Percentiles rank a stretch among this genome's conserved stretches.
phyloP scores from a whole-genome alignment of 2,113 vertebrate genomes.

The Isichthys henryi region DNA sequence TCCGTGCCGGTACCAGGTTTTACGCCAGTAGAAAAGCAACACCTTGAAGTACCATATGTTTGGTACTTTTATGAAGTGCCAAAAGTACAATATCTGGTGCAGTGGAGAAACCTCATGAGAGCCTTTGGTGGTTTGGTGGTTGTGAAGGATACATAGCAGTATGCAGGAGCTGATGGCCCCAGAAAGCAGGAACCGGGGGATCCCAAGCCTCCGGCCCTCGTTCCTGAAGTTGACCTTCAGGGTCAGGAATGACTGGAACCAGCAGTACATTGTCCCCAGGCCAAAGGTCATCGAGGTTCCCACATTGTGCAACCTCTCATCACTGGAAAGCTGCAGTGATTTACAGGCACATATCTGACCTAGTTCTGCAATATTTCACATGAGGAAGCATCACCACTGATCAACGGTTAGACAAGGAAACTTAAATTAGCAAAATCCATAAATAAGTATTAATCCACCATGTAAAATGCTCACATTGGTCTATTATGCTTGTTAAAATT shows the following conservation, averaged over 20 bases:
- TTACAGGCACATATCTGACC: not conserved
- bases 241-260: conserved; percentile 80
- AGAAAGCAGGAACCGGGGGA: conserved; percentile 71
- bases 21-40: not conserved
- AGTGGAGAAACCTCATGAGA: not conserved
- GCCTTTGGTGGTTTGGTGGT: not conserved
- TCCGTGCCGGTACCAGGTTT: not conserved
- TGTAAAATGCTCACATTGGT: not conserved
- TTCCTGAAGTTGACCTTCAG: conserved; percentile 77
- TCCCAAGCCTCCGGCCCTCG: conserved; percentile 64
- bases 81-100: not conserved
- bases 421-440: not conserved
- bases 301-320: conserved; percentile 68
- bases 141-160: conserved; percentile 81
- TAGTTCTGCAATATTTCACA: not conserved
- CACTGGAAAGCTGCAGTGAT: conserved; percentile 60
- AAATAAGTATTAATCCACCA: not conserved
- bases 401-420: not conserved
- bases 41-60: not conserved
- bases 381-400: not conserved
- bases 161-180: conserved; percentile 70
- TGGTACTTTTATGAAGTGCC: not conserved
- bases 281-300: conserved; percentile 75
- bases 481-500: not conserved
- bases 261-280: conserved; percentile 77